Base-by-base conservation (phyloP, 1,140 invertebrate genomes). In the Agrypnia vestita region DNA sequence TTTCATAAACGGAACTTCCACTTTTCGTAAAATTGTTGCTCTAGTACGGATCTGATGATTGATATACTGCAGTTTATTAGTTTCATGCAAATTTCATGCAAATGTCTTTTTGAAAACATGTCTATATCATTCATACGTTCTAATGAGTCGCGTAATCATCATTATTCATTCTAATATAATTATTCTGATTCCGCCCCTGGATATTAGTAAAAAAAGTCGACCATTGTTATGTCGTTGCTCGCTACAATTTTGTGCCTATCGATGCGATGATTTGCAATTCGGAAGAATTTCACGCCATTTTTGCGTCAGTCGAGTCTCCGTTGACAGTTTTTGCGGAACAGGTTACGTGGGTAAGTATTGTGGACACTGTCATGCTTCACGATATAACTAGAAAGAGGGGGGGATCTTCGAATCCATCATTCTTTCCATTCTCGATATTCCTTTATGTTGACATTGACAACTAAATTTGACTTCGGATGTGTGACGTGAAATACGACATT, bases 261-360 rank as follows among this genome's bases (percentile, higher is more conserved):
- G 67, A 47, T 11, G 67, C 67, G 67, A 71, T 51, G 46, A 71
- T 71, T 51, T 49, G 67, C 67, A 25, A 51, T 51, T 71, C 67
- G 47, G 47, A n/a, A 47, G 47, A 71, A 71, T 71, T 71, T 71
- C 67, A 71, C 67, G 47, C 67, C 46, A 25, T 71, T 71, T 67
- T 71, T 71, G 67, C 46, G 67, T 71, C 67, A 71, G 17, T 71
- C 25, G 49, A 59, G 43, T 44, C 62, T n/a, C 13, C 44, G 4
- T 35, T 46, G 62, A 46, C 62, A 67, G 43, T 43, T 47, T 51
- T 53, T 12, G 47, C 47, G 3, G 19, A 53, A 72, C 69, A 72
- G 69, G 69, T 72, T 72, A 72, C 12, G 61, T 67, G 62, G 4
- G 4, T 67, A 44, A 0, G 3, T 43, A 62, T 10, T 8, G 6